phyloP scores from a whole-genome alignment of 1,140 invertebrate genomes.

The Delia radicum region DNA sequence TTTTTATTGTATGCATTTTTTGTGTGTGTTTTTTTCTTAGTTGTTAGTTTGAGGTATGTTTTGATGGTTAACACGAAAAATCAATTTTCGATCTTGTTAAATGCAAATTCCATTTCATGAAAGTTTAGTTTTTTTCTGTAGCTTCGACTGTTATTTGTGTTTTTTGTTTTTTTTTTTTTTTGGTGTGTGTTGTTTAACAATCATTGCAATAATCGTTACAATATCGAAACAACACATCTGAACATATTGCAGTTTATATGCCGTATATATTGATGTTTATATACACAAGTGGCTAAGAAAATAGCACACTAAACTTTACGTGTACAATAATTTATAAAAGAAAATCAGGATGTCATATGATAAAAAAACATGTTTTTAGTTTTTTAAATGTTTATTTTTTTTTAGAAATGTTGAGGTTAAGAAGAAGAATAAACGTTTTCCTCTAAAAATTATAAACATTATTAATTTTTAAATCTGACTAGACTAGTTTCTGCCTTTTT shows the following conservation, averaged over 20 bases:
- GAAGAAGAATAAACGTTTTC: no score
- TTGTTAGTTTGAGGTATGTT: conserved; percentile 9
- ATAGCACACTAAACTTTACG: neutral
- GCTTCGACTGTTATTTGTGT: conserved; percentile 5
- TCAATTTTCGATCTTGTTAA: conserved; percentile 28
- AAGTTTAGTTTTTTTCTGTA: conserved; percentile 13
- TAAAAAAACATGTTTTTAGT: no score
- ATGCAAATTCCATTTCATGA: conserved; percentile 24
- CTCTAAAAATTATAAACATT: no score
- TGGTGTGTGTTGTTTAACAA: conserved; percentile 18
- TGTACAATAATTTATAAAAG: no score
- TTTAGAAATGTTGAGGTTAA: no score
- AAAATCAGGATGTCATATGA: no score
- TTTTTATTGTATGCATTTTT: neutral
- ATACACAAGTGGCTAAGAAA: neutral
- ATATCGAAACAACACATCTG: conserved; percentile 20
- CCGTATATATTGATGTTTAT: conserved; percentile 4
- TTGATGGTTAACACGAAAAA: conserved; percentile 26
- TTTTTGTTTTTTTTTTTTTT: neutral
- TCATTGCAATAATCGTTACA: conserved; percentile 21
- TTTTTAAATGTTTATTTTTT: no score
- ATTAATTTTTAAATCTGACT: no score
- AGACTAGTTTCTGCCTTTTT: no score
- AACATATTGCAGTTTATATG: neutral
- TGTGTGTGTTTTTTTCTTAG: neutral